These are phyloP conservation scores for Spea bombifrons DNA, from an alignment of 2,113 vertebrate species.

Conservation along the genomic window DNA sequence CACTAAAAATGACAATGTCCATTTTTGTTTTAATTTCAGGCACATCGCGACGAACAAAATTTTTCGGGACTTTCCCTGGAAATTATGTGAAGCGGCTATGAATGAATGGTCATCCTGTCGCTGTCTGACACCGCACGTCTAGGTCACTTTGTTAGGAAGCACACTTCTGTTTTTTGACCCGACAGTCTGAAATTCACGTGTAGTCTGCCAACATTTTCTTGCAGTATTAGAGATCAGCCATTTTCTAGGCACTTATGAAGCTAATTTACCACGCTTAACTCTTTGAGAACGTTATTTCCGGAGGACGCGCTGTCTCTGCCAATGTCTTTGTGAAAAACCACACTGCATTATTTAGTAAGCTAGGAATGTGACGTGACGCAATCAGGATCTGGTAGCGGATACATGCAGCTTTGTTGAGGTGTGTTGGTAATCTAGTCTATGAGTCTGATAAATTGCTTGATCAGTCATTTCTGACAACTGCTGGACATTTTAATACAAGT, in stretches of 20 bases:
- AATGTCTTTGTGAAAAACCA: neutral
- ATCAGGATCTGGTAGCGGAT: neutral
- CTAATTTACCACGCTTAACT: conserved; percentile 10
- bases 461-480: no score
- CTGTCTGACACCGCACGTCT: conserved; percentile 68
- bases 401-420: neutral
- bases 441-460: no score
- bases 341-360: neutral
- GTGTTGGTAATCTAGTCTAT: neutral
- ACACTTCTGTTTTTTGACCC: conserved; percentile 62
- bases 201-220: conserved; percentile 52
- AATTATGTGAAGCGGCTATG: conserved; percentile 98
- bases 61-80: conserved; percentile 98
- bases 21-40: conserved; percentile 76
- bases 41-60: conserved; percentile 93
- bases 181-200: conserved; percentile 54
- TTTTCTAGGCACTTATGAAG: conserved; percentile 14
- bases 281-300: neutral
- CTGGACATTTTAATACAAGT: no score
- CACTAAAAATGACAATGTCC: no score
- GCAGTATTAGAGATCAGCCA: conserved; percentile 54
- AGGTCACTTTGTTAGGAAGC: conserved; percentile 64
- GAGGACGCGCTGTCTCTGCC: conserved; percentile 3
- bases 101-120: conserved; percentile 65
- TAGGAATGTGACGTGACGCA: conserved; percentile 9